Conservation (phyloP, 2,113 vertebrate species). For the Aphelocoma coerulescens region DNA sequence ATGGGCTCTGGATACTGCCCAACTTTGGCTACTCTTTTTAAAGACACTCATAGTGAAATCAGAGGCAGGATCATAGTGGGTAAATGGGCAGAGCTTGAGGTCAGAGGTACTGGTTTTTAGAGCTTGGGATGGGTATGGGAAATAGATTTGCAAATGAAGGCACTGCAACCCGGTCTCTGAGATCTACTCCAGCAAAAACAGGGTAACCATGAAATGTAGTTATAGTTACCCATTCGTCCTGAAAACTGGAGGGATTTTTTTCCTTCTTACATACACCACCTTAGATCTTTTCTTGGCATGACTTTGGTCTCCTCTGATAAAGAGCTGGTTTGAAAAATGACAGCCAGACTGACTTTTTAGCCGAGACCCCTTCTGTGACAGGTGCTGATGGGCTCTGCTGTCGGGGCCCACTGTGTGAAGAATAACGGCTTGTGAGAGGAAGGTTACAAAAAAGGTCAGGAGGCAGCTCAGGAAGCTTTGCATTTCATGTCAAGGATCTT, state of each 20-base stretch:
- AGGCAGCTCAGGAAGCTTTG: not conserved
- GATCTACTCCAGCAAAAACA: not conserved
- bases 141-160: not conserved
- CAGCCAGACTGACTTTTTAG: not conserved
- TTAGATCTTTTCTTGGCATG: not conserved
- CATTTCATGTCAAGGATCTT: constrained; percentile 10
- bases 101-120: not conserved
- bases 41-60: not conserved
- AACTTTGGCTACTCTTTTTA: not conserved
- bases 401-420: not conserved
- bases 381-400: constrained; percentile 31
- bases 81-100: not conserved
- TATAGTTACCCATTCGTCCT: not conserved
- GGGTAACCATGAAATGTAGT: not conserved
- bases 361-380: not conserved
- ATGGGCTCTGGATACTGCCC: not conserved
- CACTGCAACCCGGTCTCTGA: not conserved
- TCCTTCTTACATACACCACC: not conserved
- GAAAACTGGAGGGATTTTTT: not conserved
- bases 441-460: constrained; percentile 16
- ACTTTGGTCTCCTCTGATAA: constrained; percentile 22
- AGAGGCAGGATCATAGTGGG: not conserved
- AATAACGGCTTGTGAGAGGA: constrained; percentile 34
- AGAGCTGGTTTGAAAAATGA: not conserved
- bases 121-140: not conserved